Percentiles rank a stretch among this genome's conserved stretches.
These are phyloP conservation scores for Cosmorhoe ocellata DNA, from an alignment of 2,888 invertebrate species.

Conservation along the genomic window DNA sequence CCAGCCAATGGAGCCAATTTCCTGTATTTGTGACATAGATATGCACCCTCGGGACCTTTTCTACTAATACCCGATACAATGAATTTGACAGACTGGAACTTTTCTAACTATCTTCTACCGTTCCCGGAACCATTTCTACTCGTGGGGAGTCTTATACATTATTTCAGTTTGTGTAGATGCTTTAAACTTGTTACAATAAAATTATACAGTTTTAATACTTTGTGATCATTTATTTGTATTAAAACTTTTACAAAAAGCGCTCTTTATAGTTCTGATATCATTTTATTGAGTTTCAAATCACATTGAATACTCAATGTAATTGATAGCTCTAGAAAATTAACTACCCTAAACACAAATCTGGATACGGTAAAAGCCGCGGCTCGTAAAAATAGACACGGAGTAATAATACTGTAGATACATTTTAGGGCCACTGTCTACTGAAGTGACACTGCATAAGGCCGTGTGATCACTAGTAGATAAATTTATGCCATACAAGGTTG, in stretches of 20 bases:
- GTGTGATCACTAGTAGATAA: too few relatives aligned
- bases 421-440: constrained; percentile 15
- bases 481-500: too few relatives aligned
- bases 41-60: constrained; percentile 45
- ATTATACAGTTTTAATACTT: neutral
- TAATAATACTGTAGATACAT: neutral
- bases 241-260: too few relatives aligned
- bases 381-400: constrained; percentile 47
- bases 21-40: constrained; percentile 60
- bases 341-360: constrained; percentile 39
- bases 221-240: too few relatives aligned
- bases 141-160: too few relatives aligned
- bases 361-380: constrained; percentile 45
- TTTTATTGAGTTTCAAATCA: constrained; percentile 1
- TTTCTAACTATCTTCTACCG: neutral
- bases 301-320: constrained; percentile 6
- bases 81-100: constrained; percentile 30
- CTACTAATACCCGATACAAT: constrained; percentile 51
- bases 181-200: too few relatives aligned
- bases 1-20: constrained; percentile 62
- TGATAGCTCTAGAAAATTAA: constrained; percentile 35
- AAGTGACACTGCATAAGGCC: constrained; percentile 26
- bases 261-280: neutral
- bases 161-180: too few relatives aligned
- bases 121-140: too few relatives aligned